Percentiles rank a stretch among this genome's conserved stretches.
These are phyloP conservation scores for Phanerotoma sp. DNA, from an alignment of 2,888 invertebrate genomes.

Conservation along the genomic window DNA sequence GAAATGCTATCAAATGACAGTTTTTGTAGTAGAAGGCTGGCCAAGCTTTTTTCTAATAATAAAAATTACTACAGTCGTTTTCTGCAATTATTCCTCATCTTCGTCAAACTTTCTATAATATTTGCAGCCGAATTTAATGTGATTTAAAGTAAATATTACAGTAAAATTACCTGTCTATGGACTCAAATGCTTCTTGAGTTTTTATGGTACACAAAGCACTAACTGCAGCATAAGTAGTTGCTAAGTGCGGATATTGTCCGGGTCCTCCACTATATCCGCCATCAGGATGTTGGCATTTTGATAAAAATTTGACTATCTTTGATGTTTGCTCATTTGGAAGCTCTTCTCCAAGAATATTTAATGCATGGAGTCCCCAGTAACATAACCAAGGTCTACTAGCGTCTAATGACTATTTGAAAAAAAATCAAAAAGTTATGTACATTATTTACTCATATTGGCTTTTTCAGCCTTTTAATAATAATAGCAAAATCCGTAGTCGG, in stretches of 20 bases:
- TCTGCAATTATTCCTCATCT: too few species aligned
- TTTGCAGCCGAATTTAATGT: too few species aligned
- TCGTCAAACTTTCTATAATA: too few species aligned
- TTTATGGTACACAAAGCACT: conserved; percentile 90
- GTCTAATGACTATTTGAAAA: conserved; percentile 71
- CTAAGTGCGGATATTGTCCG: conserved; percentile 88
- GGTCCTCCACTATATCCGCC: conserved; percentile 97
- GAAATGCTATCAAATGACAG: too few species aligned
- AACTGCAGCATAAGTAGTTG: conserved; percentile 96
- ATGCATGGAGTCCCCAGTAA: conserved; percentile 94
- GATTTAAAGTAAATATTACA: conserved; percentile 10
- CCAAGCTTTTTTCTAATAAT: too few species aligned
- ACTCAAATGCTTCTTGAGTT: conserved; percentile 79
- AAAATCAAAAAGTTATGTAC: not conserved
- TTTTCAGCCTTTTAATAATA: not conserved
- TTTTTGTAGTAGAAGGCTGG: too few species aligned
- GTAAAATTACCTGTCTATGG: conserved; percentile 75
- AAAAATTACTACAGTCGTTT: too few species aligned
- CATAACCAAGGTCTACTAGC: conserved; percentile 96
- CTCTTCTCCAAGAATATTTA: conserved; percentile 73
- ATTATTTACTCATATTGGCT: not conserved
- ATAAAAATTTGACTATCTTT: conserved; percentile 64
- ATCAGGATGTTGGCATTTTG: conserved; percentile 72
- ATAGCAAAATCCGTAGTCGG: too few species aligned
- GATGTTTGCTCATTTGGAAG: conserved; percentile 63